These are phyloP conservation scores for Acridotheres tristis DNA, from an alignment of 2,797 vertebrate species.

Conservation along the genomic window DNA sequence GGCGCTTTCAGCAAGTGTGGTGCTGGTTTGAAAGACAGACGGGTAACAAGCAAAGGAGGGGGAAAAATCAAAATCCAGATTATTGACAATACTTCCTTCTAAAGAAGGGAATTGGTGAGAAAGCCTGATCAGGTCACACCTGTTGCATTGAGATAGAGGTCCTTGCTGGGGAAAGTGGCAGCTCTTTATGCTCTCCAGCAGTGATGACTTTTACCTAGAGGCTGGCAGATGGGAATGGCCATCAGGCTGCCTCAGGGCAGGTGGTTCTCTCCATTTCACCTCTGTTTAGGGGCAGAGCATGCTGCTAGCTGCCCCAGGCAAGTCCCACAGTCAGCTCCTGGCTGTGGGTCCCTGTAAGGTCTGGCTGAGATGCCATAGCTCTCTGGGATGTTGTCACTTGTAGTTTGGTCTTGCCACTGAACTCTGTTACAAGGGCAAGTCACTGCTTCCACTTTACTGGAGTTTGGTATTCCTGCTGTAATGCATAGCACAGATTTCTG, in stretches of 20 bases:
- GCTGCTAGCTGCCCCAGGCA: not conserved
- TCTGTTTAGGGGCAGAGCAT: not conserved
- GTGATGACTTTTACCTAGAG: not conserved
- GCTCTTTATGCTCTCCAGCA: not conserved
- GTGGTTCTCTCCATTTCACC: not conserved
- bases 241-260: rapidly evolving
- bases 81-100: not conserved
- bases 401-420: not conserved
- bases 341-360: not conserved
- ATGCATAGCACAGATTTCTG: not conserved
- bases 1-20: not conserved
- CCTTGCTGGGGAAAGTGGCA: not conserved
- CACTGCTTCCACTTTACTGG: not conserved
- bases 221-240: not conserved
- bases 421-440: not conserved
- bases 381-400: not conserved
- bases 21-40: not conserved
- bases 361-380: not conserved
- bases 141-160: not conserved
- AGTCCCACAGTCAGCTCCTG: not conserved
- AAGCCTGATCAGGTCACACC: not conserved
- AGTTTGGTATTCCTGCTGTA: not conserved
- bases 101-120: not conserved
- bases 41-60: not conserved
- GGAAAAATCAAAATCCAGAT: not conserved